Evolutionary conservation across 2,888 invertebrate genomes (phyloP), one percentile per base, ranked within the genome.

Genomic region (Phalera bucephala): DNA sequence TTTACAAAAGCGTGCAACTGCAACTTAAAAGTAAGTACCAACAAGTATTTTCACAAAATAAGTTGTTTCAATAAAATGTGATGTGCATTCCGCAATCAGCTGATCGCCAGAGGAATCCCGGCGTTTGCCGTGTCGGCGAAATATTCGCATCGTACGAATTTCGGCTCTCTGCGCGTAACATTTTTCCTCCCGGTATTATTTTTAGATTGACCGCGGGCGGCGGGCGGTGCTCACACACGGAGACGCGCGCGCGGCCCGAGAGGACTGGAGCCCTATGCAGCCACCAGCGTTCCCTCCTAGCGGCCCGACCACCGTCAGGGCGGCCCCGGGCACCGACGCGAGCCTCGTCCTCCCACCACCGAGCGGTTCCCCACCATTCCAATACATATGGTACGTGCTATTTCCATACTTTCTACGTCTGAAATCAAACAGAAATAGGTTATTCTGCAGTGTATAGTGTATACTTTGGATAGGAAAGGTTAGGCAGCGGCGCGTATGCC

Each of bases 161-260:
- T 75, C 66, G 66, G 66, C 65, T 62, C 72, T 68, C 79, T 68
- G 75, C 72, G 80, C 58, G 65, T 76, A 70, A 80, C 80, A 86
- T 87, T 82, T 87, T 87, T 87, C 72, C 65, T 10, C 27, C 27
- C n/a, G 14, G 80, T 76, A 80, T 80, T 89, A 89, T 89, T 88
- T 87, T 80, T 89, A 88, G 88, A 83, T 83, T 86, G 85, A 80
- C 77, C 85, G 82, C 80, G 73, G 70, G 66, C 76, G 78, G 72
- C 72, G 70, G 68, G 64, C 64, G 59, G 61, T 57, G 65, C 61
- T 70, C 79, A 82, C 84, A 82, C 81, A 84, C 84, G 79, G 73
- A 67, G 61, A 63, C 64, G 64, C 83, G 87, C 84, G 82, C 85
- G 85, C 85, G 87, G 71, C 65, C 73, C 70, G 83, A 77, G 76